These are phyloP conservation scores for Chascanopsetta lugubris DNA, from an alignment of 2,113 vertebrate genomes.

Conservation along the genomic window DNA sequence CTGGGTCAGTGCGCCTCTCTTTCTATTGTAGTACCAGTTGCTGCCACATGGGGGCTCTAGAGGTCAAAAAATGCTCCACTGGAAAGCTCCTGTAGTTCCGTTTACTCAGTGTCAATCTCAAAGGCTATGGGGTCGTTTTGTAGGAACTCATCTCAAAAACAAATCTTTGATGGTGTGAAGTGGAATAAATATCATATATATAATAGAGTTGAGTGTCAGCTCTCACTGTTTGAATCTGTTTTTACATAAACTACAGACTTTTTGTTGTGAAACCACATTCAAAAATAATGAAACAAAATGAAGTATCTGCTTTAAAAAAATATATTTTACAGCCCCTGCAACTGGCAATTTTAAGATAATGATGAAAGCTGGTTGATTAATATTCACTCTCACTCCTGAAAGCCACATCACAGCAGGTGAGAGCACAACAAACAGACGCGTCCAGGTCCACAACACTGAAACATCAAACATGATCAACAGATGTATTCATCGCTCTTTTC, in stretches of 20 bases:
- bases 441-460: background rate
- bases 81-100: background rate
- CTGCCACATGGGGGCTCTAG: conserved; percentile 85
- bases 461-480: background rate
- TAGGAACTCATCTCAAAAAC: conserved; percentile 11
- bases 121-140: conserved; percentile 28
- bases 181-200: conserved; percentile 32
- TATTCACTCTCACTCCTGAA: background rate
- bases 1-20: conserved; percentile 13
- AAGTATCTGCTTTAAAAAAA: background rate
- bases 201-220: conserved; percentile 31
- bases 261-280: background rate
- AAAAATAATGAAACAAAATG: background rate
- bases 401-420: background rate
- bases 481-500: background rate
- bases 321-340: background rate
- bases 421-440: background rate
- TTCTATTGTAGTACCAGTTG: conserved; percentile 9
- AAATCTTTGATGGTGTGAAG: conserved; percentile 28
- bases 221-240: conserved; percentile 28
- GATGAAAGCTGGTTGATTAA: background rate
- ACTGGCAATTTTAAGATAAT: background rate
- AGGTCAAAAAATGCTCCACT: conserved; percentile 69
- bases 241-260: background rate
- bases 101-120: conserved; percentile 18